These are phyloP conservation scores for Wasmannia auropunctata DNA, from an alignment of 1,140 invertebrate genomes.

Conservation along the genomic window DNA sequence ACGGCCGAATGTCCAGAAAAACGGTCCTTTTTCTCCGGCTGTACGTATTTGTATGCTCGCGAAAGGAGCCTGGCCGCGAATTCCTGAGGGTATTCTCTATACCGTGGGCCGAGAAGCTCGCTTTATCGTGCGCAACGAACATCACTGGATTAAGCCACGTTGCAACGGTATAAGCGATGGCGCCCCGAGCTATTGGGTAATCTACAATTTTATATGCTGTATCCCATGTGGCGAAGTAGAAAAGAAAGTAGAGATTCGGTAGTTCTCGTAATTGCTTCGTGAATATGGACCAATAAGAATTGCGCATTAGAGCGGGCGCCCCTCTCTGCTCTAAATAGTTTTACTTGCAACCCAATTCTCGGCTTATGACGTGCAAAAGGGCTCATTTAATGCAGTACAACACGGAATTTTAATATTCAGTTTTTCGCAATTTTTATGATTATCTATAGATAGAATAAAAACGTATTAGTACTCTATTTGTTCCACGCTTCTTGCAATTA, in stretches of 20 bases:
- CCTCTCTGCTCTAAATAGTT: neutral
- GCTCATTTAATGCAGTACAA: neutral
- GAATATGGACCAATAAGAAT: conserved; percentile 67
- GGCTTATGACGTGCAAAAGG: conserved; percentile 12
- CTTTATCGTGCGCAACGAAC: conserved; percentile 72
- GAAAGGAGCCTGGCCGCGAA: conserved; percentile 58
- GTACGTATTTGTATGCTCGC: conserved; percentile 21
- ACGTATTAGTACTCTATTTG: neutral
- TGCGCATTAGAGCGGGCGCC: neutral
- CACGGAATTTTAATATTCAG: neutral
- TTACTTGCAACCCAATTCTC: neutral
- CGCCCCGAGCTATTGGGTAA: conserved; percentile 72
- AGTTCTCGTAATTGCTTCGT: conserved; percentile 67
- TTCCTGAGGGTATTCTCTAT: conserved; percentile 62
- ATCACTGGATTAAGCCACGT: conserved; percentile 71
- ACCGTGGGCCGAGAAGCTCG: conserved; percentile 63
- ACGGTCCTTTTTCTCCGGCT: conserved; percentile 33
- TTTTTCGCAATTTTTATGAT: conserved; percentile 2
- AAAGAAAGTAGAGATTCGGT: conserved; percentile 70
- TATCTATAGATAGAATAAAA: neutral
- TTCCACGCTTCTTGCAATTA: neutral
- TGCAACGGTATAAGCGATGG: conserved; percentile 71
- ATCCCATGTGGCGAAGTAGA: conserved; percentile 52
- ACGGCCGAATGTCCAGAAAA: conserved; percentile 23
- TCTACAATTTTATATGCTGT: conserved; percentile 72